Base-by-base conservation (phyloP, 2,113 vertebrate species). In the Nicator chloris region DNA sequence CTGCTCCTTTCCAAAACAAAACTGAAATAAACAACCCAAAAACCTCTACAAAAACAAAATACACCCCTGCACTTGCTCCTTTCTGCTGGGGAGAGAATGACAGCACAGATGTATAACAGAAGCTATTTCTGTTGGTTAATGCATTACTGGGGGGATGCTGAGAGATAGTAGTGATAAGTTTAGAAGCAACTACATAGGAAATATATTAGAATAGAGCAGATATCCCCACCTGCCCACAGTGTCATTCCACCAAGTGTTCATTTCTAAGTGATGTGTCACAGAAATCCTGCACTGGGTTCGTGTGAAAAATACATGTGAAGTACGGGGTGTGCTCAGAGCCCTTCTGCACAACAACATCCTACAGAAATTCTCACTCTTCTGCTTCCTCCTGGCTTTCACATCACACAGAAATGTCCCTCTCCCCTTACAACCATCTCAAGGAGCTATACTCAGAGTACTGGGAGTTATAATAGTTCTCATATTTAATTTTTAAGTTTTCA, bases 31-130 rank as follows among this genome's bases (percentile, higher is more conserved):
- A 96, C 95, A 96, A 94, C 72, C 64, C 68, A 28, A 92, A 91
- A 97, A 81, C 51, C 91, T 90, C 83, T 86, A 88, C 68, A 71
- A 86, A 94, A 95, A 33, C 92, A 96, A 95, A 94, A 92, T 59
- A 94, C 95, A 93, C 95, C 88, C 96, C 94, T 96, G 88, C 96
- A 96, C 64, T 97, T 94, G 88, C 60, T 95, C 86, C 96, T 91
- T 92, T 90, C 88, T 94, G 82, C 79, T 54, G 68, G 40, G 86
- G 72, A 93, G 65, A 92, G 92, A 81, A 94, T 64, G 82, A 86
- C 56, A 70, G 94, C 96, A 61, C 94, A 96, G 94, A 96, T 96
- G 92, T 37, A 95, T n/a, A 86, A 88, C 92, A 95, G 88, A 93
- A 95, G 83, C 80, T 97, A 92, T 97, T 96, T 97, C 23, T 83